Conservation (phyloP, 2,113 vertebrate genomes). For the Varanus salvator region DNA sequence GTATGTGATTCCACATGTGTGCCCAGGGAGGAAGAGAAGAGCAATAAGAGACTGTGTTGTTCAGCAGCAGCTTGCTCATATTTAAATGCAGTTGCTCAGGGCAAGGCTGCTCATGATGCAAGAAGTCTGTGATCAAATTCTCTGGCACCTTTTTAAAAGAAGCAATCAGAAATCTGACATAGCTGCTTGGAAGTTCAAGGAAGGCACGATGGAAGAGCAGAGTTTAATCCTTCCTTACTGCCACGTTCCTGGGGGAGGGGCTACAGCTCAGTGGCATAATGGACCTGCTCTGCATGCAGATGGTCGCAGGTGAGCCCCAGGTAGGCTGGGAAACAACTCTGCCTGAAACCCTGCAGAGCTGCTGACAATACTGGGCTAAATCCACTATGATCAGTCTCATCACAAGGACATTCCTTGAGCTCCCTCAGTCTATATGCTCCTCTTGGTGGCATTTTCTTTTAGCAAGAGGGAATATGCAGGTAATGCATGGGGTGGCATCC, state of each 20-base stretch:
- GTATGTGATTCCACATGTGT: slow-evolving; percentile 42
- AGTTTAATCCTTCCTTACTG: neutral
- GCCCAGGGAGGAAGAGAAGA: neutral
- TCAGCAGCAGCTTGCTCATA: slow-evolving; percentile 70
- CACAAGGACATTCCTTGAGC: no score
- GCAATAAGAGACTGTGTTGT: slow-evolving; percentile 54
- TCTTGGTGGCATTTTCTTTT: neutral
- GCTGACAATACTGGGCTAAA: no score
- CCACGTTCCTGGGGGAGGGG: no score
- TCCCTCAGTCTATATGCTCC: no score
- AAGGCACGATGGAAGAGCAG: neutral
- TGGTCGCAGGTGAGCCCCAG: no score
- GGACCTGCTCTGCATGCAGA: no score
- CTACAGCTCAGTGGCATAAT: no score
- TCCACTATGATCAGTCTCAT: no score
- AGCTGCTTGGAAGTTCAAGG: neutral
- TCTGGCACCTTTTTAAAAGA: neutral
- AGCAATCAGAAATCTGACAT: neutral
- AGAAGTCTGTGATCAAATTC: neutral
- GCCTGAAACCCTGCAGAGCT: no score
- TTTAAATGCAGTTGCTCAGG: slow-evolving; percentile 68
- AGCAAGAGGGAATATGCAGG: neutral
- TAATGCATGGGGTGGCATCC: neutral
- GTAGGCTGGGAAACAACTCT: no score
- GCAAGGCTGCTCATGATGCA: neutral